Base-by-base conservation (phyloP, 2,113 vertebrate genomes). In the Gracilinanus agilis region DNA sequence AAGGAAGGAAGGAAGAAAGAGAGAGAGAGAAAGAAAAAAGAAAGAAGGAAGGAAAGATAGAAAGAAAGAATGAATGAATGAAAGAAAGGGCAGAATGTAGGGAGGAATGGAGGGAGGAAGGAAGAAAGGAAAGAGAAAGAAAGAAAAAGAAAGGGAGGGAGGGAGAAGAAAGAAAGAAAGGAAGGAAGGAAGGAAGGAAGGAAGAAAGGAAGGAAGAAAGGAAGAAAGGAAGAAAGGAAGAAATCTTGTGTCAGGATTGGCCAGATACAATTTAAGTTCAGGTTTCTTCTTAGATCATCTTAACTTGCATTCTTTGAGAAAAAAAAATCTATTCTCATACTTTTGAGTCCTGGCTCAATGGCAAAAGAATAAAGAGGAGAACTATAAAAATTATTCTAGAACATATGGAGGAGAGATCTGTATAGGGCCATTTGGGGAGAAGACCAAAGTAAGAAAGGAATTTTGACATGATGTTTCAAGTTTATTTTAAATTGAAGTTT, bases 61-160 rank as follows among this genome's bases (percentile, higher is more conserved):
- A 3, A n/a, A n/a, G 13, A n/a, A 75, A 19, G 16, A 11, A 75
- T 6, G 13, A 11, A 75, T 34, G 10, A 3, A 12, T 12, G 3
- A 10, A 34, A 67, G 29, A 9, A 67, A 67, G 10, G 10, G 29
- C 12, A 12, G 5, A n/a, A n/a, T 4, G 13, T 5, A 34, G 16
- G 2, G 21, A n/a, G 34, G 9, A n/a, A 34, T 10, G 6, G 7
- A 8, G 2, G 34, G n/a, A 29, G 4, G 12, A 67, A n/a, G 0
- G 34, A 75, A 16, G 9, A 34, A n/a, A 7, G 2, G 29, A 40
- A 75, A 13, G 34, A n/a, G 4, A 6, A 40, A n/a, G 0, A 34
- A 19, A n/a, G 13, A 16, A n/a, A 19, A 2, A 5, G n/a, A 34
- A 4, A 10, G 34, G 10, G 55, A 29, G 34, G 34, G 10, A 11